A percentile compares a stretch with the other conserved stretches of the same genome.
These are phyloP conservation scores for Ascidia mentula DNA, from an alignment of 23 tunicate species.

Conservation along the genomic window DNA sequence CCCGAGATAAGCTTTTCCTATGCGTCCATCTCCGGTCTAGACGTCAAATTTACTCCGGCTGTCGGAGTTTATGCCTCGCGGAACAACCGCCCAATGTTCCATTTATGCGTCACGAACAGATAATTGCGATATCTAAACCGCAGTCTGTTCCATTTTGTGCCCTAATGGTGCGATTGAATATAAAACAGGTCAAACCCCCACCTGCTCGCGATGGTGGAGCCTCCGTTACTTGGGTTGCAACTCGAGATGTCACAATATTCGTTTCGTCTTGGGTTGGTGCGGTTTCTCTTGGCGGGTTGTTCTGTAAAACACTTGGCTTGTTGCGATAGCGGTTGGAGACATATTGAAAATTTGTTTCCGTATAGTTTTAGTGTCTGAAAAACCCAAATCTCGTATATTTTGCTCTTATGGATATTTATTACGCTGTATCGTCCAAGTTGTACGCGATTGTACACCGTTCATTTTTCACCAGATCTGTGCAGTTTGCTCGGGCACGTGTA, in stretches of 20 bases:
- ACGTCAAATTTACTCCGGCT: background rate
- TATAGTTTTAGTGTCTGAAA: too few species aligned
- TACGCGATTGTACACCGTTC: too few species aligned
- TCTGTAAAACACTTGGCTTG: too few species aligned
- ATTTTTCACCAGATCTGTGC: too few species aligned
- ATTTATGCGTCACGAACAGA: background rate
- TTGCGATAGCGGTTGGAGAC: too few species aligned
- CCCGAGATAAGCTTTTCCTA: background rate
- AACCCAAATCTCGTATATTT: too few species aligned
- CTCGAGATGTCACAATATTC: background rate
- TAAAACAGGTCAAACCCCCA: background rate
- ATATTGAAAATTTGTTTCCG: too few species aligned
- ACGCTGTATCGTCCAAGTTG: too few species aligned
- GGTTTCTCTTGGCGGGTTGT: too few species aligned
- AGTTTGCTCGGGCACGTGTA: too few species aligned
- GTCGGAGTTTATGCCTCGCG: background rate
- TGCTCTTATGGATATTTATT: too few species aligned
- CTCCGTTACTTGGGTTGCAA: background rate
- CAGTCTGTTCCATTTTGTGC: background rate
- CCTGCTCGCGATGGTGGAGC: background rate
- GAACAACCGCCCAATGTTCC: background rate
- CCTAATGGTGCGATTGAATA: background rate
- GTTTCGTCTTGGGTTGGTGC: background rate
- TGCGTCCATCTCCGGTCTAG: background rate
- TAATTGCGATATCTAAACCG: background rate